These are phyloP conservation scores for Ochropacha duplaris DNA, from an alignment of 2,888 invertebrate genomes.

Conservation along the genomic window DNA sequence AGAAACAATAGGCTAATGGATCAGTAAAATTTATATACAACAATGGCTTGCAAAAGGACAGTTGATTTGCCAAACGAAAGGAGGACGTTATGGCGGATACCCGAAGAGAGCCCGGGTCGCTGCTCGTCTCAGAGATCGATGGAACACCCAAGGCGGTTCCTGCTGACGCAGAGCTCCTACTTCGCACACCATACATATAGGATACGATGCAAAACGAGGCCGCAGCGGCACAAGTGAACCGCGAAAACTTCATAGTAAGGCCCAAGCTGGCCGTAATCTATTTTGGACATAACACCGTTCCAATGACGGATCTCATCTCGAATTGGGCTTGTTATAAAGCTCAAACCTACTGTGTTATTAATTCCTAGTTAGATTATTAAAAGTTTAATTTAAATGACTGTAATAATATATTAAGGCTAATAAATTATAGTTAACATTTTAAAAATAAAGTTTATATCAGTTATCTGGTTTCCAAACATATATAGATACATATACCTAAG, in stretches of 20 bases:
- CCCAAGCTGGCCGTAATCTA: constrained; percentile 32
- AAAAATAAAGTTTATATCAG: too few relatives aligned
- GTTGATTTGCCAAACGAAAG: constrained; percentile 70
- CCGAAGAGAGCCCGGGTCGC: constrained; percentile 62
- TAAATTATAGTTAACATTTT: constrained; percentile 48
- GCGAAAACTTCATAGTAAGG: constrained; percentile 20
- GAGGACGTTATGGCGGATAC: constrained; percentile 73
- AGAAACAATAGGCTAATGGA: constrained; percentile 55
- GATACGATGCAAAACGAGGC: constrained; percentile 40
- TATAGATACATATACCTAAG: too few relatives aligned
- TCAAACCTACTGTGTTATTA: constrained; percentile 77
- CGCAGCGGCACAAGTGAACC: constrained; percentile 42
- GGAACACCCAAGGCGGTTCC: constrained; percentile 73
- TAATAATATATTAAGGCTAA: constrained; percentile 73
- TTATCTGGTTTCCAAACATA: constrained; percentile 36
- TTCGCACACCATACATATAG: constrained; percentile 53
- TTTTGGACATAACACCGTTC: constrained; percentile 70
- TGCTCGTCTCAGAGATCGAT: constrained; percentile 70
- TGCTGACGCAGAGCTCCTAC: constrained; percentile 67
- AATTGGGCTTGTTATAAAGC: constrained; percentile 77
- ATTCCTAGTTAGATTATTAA: constrained; percentile 74
- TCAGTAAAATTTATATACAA: constrained; percentile 34
- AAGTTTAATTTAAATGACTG: constrained; percentile 62
- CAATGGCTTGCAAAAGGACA: constrained; percentile 72
- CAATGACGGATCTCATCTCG: constrained; percentile 71